Percentiles rank a stretch among this genome's conserved stretches.
phyloP scores from a whole-genome alignment of 2,113 vertebrate species.

The Thalassarche chlororhynchos region DNA sequence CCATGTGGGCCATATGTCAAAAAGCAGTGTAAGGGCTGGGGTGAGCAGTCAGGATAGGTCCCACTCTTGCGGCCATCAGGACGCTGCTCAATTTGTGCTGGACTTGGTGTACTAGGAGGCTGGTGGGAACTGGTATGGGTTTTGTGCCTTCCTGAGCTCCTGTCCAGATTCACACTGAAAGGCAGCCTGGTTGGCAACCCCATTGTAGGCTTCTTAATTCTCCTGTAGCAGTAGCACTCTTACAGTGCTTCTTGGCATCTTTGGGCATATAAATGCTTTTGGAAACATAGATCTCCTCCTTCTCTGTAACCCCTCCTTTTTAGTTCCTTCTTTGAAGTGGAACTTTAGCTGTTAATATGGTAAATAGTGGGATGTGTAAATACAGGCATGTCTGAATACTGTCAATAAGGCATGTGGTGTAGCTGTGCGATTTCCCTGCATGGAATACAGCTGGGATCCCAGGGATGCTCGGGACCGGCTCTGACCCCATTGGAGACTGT shows the following conservation, averaged over 20 bases:
- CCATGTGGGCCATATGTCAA: accelerated
- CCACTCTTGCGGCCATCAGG: accelerated
- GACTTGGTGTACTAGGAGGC: not conserved
- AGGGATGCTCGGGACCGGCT: accelerated
- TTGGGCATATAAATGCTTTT: not conserved
- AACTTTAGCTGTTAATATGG: not conserved
- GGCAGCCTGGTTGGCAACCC: not conserved
- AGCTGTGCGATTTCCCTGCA: not conserved
- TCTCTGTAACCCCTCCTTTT: not conserved
- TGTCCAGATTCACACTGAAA: not conserved
- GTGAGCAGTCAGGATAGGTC: not conserved
- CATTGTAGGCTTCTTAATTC: not conserved
- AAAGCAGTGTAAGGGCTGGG: no score
- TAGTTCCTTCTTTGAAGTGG: not conserved
- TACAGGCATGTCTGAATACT: not conserved
- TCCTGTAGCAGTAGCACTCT: not conserved
- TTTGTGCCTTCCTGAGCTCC: not conserved
- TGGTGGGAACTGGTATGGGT: not conserved
- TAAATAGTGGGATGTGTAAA: not conserved
- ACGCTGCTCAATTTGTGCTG: not conserved
- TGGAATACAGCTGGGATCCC: not conserved
- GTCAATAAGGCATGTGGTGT: not conserved
- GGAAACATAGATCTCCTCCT: not conserved
- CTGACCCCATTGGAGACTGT: not conserved
- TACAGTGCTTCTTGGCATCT: not conserved